Evolutionary conservation across 1,140 invertebrate genomes (phyloP), one percentile per base, ranked within the genome.

Genomic region (Holotrichia oblita): DNA sequence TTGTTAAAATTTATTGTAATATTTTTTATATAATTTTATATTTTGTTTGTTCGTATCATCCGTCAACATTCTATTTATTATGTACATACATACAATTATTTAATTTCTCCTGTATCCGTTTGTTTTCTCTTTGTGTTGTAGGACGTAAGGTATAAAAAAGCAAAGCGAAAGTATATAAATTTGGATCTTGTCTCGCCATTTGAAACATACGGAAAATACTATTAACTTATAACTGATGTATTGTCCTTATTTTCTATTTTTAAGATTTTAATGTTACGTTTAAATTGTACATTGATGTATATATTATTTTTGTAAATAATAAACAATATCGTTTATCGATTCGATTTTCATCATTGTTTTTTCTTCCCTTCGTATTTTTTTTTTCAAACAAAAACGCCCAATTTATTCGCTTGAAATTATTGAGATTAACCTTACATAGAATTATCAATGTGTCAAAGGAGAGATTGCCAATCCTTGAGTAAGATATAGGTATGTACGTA

Each of bases 121-220:
- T 55, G 6, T 76, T 44, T 76, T 20, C 64, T 77, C 81, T 73
- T 79, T 81, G 78, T 80, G 17, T 85, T 85, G 77, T 85, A 85
- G 85, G 84, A 80, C 55, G 81, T 82, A 73, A 82, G 82, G 80
- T 85, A 84, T 80, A 82, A 81, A 77, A 85, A 82, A 80, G 82
- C 82, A 40, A 85, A 85, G 81, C 77, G 85, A 79, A 85, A 85
- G 80, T 79, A 76, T 73, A 48, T 76, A n/a, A 76, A 76, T 59
- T 27, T 76, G 74, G 74, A 76, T 76, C 24, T 76, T 44, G 22
- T 34, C 9, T 69, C 61, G 20, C 61, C 61, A 24, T 69, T 69
- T 20, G 61, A 69, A 24, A 34, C 12, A 20, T 22, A 27, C 22
- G 61, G 61, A n/a, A 79, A 55, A 20, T 40, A 73, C 41, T 7